Conservation (phyloP, 2,888 invertebrate species). For the Coenonympha arcania region DNA sequence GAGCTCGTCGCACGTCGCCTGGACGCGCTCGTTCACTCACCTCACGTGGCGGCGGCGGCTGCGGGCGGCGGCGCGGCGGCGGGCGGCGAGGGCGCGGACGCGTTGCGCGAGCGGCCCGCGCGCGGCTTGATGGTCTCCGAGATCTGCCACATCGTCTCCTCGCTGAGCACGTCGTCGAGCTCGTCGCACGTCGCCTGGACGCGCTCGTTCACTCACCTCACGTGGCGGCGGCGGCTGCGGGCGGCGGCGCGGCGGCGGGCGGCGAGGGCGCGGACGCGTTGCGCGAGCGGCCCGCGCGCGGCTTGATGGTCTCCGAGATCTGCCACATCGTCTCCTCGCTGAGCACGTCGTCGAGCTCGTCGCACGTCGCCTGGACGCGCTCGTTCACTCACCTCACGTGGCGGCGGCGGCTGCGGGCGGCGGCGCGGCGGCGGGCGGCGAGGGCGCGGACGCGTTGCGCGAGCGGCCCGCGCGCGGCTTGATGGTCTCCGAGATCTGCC, state of each 20-base stretch:
- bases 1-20: slow-evolving; percentile 63
- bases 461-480: slow-evolving; percentile 87
- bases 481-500: slow-evolving; percentile 84
- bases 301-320: slow-evolving; percentile 93
- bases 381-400: slow-evolving; percentile 19
- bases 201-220: slow-evolving; percentile 12
- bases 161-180: slow-evolving; percentile 76
- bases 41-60: slow-evolving; percentile 24
- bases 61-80: background rate
- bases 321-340: background rate
- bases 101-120: slow-evolving; percentile 55
- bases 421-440: slow-evolving; percentile 32
- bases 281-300: slow-evolving; percentile 75
- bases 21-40: background rate
- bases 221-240: slow-evolving; percentile 20
- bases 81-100: background rate
- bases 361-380: background rate
- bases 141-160: slow-evolving; percentile 10
- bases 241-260: background rate
- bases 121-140: slow-evolving; percentile 97
- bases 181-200: background rate
- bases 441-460: slow-evolving; percentile 40
- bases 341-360: slow-evolving; percentile 76
- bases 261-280: background rate
- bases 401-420: slow-evolving; percentile 29